Evolutionary conservation across 2,113 vertebrate genomes (phyloP).

Genomic region (Heterotilapia buettikoferi): DNA sequence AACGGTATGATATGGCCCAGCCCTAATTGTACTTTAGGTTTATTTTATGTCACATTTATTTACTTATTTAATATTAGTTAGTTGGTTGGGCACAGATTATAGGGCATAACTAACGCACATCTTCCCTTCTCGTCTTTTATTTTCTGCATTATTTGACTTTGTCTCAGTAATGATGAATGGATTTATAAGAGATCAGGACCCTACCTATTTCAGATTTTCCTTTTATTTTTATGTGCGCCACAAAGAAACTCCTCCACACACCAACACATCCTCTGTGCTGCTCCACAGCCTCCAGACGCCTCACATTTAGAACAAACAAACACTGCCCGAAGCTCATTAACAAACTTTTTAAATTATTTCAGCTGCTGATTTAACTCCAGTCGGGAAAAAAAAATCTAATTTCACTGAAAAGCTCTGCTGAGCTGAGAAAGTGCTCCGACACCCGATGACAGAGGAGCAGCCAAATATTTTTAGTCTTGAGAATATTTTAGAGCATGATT

Average conservation of each 20-base stretch:
- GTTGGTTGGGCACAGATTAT: background rate
- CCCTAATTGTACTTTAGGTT: background rate
- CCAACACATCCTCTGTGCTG: background rate
- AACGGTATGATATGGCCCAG: no score
- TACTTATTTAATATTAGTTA: background rate
- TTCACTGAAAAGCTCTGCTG: background rate
- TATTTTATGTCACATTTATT: background rate
- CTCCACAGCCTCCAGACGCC: background rate
- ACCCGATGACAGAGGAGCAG: background rate
- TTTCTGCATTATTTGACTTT: background rate
- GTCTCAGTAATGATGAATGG: background rate
- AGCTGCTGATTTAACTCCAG: background rate
- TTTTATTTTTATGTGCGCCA: background rate
- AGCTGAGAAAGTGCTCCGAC: background rate
- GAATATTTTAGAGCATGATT: background rate
- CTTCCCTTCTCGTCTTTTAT: background rate
- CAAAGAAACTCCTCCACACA: background rate
- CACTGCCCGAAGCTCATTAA: background rate
- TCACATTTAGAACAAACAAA: background rate
- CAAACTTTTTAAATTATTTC: background rate
- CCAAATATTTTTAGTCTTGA: background rate
- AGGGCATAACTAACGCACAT: background rate
- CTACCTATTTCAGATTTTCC: background rate
- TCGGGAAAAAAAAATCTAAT: background rate
- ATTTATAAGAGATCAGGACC: background rate